Conservation (phyloP, 2,888 invertebrate species). For the Drosophila koepferae region DNA sequence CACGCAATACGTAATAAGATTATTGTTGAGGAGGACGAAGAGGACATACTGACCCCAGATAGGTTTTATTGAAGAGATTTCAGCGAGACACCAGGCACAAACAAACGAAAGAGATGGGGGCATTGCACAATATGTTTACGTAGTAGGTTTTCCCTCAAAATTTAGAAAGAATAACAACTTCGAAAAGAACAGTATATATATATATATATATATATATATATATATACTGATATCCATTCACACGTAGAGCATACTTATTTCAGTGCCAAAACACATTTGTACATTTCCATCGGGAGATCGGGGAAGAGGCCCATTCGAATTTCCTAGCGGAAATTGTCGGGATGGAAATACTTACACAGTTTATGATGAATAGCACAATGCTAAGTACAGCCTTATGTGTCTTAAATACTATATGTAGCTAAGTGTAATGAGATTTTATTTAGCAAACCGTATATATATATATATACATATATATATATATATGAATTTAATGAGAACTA, state of each 20-base stretch:
- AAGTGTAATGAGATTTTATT: slow-evolving; percentile 78
- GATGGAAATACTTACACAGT: slow-evolving; percentile 35
- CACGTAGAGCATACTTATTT: slow-evolving; percentile 37
- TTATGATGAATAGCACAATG: slow-evolving; percentile 64
- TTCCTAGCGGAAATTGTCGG: not conserved
- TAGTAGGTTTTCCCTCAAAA: slow-evolving; percentile 19
- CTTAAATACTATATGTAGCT: slow-evolving; percentile 84
- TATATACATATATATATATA: slow-evolving; percentile 35
- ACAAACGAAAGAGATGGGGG: slow-evolving; percentile 4
- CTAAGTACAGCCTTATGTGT: slow-evolving; percentile 85
- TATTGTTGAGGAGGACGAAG: slow-evolving; percentile 82
- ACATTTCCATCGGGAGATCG: slow-evolving; percentile 59
- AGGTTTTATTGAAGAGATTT: slow-evolving; percentile 85
- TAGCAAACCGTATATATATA: slow-evolving; percentile 35
- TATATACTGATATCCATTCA: slow-evolving; percentile 22
- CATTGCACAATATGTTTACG: slow-evolving; percentile 39
- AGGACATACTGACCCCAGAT: slow-evolving; percentile 83
- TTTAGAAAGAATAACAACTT: slow-evolving; percentile 1
- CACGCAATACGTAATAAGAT: slow-evolving; percentile 82
- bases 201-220: slow-evolving; percentile 5
- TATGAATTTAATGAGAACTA: slow-evolving; percentile 54
- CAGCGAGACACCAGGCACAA: slow-evolving; percentile 62
- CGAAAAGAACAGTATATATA: slow-evolving; percentile 3
- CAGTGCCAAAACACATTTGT: slow-evolving; percentile 66
- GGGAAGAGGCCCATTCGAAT: slow-evolving; percentile 14